Evolutionary conservation across 2,888 invertebrate species (phyloP).

Genomic region (Brenthis ino): DNA sequence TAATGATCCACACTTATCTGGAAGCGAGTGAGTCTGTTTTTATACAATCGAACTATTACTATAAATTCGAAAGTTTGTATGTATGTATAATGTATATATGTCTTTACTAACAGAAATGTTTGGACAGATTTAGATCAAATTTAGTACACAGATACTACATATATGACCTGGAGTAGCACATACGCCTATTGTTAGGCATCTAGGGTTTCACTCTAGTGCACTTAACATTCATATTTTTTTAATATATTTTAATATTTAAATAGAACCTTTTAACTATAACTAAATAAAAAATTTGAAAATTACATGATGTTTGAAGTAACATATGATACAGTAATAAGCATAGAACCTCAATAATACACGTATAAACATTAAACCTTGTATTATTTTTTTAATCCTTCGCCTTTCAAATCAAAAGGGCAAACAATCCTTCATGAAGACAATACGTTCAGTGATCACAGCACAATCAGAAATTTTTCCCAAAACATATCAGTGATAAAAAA

Average conservation of each 20-base stretch:
- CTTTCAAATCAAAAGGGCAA: constrained; percentile 41
- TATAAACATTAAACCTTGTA: background rate
- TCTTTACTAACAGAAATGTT: too few species aligned
- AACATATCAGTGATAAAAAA: constrained; percentile 4
- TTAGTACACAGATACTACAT: too few species aligned
- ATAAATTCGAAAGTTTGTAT: background rate
- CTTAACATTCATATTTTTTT: too few species aligned
- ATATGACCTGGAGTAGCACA: too few species aligned
- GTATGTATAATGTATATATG: background rate
- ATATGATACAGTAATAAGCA: too few species aligned
- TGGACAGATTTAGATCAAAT: too few species aligned
- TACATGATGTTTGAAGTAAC: too few species aligned
- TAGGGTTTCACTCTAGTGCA: too few species aligned
- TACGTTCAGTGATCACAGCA: constrained; percentile 46
- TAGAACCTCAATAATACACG: background rate
- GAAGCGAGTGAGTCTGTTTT: background rate
- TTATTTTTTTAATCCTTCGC: constrained; percentile 23
- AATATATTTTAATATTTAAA: too few species aligned
- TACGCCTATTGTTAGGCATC: too few species aligned
- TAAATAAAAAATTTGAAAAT: too few species aligned
- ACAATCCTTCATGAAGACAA: constrained; percentile 51
- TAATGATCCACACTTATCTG: constrained; percentile 23
- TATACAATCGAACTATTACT: background rate
- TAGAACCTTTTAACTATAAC: too few species aligned
- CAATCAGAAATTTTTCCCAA: constrained; percentile 37